Percentiles rank a stretch among this genome's conserved stretches.
Conservation (phyloP, 2,113 vertebrate species). For the Odontophorus gujanensis region DNA sequence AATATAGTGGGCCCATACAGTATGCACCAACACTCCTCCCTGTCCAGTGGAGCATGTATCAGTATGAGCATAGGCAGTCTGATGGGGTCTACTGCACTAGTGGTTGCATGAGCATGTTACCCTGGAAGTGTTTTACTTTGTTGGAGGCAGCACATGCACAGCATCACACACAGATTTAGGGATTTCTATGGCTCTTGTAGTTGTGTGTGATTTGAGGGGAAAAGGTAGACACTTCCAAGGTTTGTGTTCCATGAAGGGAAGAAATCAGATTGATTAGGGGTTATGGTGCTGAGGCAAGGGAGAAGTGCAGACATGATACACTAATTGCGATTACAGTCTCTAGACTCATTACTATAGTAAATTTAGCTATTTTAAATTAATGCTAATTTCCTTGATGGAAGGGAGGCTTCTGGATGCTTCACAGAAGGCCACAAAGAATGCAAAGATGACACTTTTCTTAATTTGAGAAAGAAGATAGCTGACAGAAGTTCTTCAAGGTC, state of each 20-base stretch:
- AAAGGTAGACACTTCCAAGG: neutral
- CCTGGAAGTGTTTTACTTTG: neutral
- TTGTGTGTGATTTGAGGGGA: neutral
- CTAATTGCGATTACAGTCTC: neutral
- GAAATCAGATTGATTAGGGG: neutral
- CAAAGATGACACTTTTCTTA: neutral
- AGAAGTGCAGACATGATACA: too few relatives aligned
- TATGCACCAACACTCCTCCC: neutral
- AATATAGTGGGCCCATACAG: rapidly evolving
- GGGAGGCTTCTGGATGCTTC: neutral
- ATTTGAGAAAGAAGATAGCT: neutral
- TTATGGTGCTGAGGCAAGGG: neutral
- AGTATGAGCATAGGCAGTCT: neutral
- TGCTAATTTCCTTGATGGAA: neutral
- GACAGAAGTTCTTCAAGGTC: neutral
- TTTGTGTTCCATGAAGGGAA: too few relatives aligned
- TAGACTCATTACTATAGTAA: neutral
- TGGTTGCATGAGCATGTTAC: neutral
- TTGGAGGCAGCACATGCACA: neutral
- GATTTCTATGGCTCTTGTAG: neutral
- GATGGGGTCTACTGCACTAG: neutral
- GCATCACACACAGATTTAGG: neutral
- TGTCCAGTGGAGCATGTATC: neutral
- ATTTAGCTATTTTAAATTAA: neutral
- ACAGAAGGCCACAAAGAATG: neutral